Conservation (phyloP, 1,140 invertebrate genomes). For the Coptotermes formosanus region DNA sequence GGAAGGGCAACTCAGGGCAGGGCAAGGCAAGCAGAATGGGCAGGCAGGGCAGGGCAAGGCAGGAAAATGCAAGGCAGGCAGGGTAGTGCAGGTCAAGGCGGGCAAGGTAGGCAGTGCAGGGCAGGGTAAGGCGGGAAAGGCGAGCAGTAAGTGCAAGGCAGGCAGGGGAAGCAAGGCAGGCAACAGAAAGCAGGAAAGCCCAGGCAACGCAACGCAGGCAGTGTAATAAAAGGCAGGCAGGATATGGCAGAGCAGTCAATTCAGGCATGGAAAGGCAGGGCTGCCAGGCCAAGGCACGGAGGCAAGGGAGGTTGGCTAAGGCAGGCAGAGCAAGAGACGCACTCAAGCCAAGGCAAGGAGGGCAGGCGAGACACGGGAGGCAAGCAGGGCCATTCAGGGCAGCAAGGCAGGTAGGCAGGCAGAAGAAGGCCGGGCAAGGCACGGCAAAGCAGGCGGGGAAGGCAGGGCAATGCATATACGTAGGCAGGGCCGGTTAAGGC, state of each 20-base stretch:
- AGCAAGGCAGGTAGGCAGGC: background rate
- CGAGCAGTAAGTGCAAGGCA: too few species aligned
- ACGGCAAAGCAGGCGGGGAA: too few species aligned
- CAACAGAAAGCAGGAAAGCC: background rate
- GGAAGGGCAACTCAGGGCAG: too few species aligned
- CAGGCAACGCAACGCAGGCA: background rate
- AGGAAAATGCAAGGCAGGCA: too few species aligned
- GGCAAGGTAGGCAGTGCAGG: too few species aligned
- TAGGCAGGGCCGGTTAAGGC: too few species aligned
- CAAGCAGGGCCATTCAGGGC: background rate
- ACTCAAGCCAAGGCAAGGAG: background rate
- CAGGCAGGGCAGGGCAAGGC: too few species aligned
- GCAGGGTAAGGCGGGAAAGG: too few species aligned
- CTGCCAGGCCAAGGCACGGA: background rate
- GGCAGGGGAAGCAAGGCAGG: background rate
- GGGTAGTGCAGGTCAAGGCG: too few species aligned
- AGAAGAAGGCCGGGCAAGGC: background rate
- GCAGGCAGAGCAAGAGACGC: too few species aligned
- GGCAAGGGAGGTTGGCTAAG: background rate
- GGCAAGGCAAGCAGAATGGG: too few species aligned
- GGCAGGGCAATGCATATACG: too few species aligned
- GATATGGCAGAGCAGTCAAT: background rate
- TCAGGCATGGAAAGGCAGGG: background rate
- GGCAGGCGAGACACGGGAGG: background rate
- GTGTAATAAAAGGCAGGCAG: background rate